phyloP scores from a whole-genome alignment of 2,113 vertebrate species.

The Australoheros scitulus region DNA sequence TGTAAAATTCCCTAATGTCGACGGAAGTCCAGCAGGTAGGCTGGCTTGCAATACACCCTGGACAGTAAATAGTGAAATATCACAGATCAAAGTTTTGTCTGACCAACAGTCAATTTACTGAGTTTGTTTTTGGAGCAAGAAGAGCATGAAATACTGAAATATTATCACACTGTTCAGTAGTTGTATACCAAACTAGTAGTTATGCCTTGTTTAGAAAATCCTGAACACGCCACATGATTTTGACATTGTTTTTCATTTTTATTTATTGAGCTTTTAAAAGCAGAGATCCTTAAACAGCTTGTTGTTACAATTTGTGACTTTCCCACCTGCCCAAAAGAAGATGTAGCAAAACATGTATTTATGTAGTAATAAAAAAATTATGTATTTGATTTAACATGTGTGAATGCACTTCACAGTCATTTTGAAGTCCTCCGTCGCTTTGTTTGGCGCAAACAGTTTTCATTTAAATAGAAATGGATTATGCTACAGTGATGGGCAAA shows the following conservation, averaged over 20 bases:
- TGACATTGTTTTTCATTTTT: neutral
- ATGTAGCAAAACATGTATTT: neutral
- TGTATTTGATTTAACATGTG: neutral
- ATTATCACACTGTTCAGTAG: neutral
- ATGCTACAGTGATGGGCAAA: neutral
- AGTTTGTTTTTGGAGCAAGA: neutral
- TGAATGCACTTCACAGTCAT: neutral
- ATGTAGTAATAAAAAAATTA: neutral
- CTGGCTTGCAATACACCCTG: neutral
- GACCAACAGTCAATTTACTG: neutral
- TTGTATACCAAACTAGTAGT: neutral
- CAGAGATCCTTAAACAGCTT: neutral
- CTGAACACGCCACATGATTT: neutral
- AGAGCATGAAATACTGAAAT: neutral
- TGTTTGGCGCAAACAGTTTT: neutral
- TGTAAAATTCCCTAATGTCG: neutral
- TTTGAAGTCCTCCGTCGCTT: neutral
- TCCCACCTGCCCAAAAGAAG: neutral
- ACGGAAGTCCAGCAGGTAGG: neutral
- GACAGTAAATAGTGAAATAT: neutral
- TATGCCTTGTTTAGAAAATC: neutral
- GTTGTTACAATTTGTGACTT: neutral
- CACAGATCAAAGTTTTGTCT: neutral
- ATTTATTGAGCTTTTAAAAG: neutral
- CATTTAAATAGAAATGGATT: constrained; percentile 34